phyloP scores from a whole-genome alignment of 2,113 vertebrate genomes.

The Tupaia chinensis region DNA sequence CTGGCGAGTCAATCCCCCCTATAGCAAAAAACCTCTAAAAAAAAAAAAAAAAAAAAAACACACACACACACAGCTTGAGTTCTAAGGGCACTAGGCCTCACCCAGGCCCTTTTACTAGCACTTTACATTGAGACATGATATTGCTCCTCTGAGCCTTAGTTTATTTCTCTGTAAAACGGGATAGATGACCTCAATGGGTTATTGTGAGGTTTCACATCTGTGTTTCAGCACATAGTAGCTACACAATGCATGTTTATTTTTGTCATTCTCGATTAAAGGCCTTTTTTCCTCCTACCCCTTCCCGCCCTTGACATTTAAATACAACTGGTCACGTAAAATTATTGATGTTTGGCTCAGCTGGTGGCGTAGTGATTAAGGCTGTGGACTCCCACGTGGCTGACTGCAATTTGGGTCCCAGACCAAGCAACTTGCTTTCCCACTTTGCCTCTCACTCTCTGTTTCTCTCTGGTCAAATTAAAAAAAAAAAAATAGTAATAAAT shows the following conservation, averaged over 20 bases:
- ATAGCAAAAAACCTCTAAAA: no score
- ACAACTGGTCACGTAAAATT: constrained; percentile 9
- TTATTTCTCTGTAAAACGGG: constrained; percentile 49
- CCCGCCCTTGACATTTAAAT: neutral
- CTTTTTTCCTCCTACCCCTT: neutral
- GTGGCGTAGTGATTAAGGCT: no score
- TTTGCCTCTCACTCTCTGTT: no score
- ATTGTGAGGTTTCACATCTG: neutral
- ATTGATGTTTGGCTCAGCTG: neutral
- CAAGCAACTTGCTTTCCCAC: no score
- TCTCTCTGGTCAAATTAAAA: no score
- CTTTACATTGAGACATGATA: neutral
- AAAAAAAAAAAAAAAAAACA: no score
- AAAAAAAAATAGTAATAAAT: no score
- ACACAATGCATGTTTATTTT: neutral
- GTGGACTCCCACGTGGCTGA: no score
- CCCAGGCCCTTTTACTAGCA: neutral
- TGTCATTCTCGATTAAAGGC: constrained; percentile 17
- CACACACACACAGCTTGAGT: neutral
- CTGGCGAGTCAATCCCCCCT: no score
- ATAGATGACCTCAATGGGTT: neutral
- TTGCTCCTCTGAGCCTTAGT: neutral
- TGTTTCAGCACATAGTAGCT: neutral
- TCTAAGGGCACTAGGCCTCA: neutral
- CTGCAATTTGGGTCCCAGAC: no score